Evolutionary conservation across 2,888 invertebrate genomes (phyloP), one percentile per base, ranked within the genome.

Genomic region (Stenchaetothrips biformis): DNA sequence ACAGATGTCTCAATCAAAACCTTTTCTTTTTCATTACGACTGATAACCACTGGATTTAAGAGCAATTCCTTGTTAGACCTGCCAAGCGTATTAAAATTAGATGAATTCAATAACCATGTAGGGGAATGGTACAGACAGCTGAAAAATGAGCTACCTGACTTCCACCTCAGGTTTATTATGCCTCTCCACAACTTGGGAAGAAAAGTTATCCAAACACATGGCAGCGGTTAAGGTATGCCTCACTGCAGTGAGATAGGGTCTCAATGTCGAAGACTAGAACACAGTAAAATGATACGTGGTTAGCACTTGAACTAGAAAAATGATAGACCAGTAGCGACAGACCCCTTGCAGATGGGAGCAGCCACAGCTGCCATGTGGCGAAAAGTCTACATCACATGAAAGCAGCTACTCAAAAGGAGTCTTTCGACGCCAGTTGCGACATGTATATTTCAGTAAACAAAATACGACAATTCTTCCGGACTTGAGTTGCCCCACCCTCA

Each of bases 151-250:
- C 59, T 80, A 82, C 82, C 83, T 81, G 85, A 98, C 96, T 91
- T 99, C 98, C 80, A 99, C 97, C 89, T 99, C 99, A 25, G 99
- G 99, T 89, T 99, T 99, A 87, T 99, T 99, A 89, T 99, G 99
- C 83, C 99, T 90, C 87, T 99, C 99, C 4, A 99, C 98, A 78
- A 98, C 97, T 89, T 99, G 99, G 13, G 99, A 99, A 62, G 96
- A 96, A 88, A 99, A 99, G 88, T 99, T 98, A 87, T 97, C 96
- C 85, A 99, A 89, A 87, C 99, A 99, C 95, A 99, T 95, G 21
- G 98, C 97, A 25, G 98, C 98, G 80, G 95, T 96, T 80, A 99
- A 89, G 2, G 99, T 98, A 85, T 97, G 95, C 83, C 98, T 91
- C 67, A 99, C 98, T 62, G 97, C 98, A 82, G 93, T 94, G 86